Percentiles rank a stretch among this genome's conserved stretches.
Conservation (phyloP, 1,140 invertebrate genomes). For the Pantala flavescens region DNA sequence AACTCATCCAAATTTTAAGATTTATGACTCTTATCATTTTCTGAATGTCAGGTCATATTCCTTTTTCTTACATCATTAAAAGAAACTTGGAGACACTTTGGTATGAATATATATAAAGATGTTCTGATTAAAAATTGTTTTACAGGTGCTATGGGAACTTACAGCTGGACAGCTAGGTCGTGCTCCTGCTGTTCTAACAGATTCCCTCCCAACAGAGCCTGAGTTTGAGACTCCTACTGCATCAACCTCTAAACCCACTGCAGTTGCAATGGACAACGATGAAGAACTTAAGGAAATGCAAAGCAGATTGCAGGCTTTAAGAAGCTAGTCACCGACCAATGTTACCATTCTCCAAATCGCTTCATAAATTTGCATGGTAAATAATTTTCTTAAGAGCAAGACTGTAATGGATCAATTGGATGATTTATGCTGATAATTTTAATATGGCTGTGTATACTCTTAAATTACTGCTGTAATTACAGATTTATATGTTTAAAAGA, state of each 20-base stretch:
- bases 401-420: background rate
- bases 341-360: no score
- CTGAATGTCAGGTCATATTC: no score
- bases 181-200: slow-evolving; percentile 56
- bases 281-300: slow-evolving; percentile 78
- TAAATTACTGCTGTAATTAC: background rate
- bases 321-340: slow-evolving; percentile 47
- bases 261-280: slow-evolving; percentile 46
- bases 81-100: no score
- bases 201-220: slow-evolving; percentile 40
- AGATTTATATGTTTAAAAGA: background rate
- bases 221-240: slow-evolving; percentile 38
- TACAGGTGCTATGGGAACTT: slow-evolving; percentile 84
- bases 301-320: slow-evolving; percentile 65
- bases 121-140: slow-evolving; percentile 16
- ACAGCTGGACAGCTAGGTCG: slow-evolving; percentile 87
- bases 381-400: background rate
- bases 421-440: background rate
- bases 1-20: no score
- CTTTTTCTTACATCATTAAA: no score
- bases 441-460: background rate
- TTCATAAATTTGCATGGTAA: background rate
- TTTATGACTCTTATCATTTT: no score
- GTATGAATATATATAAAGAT: no score
- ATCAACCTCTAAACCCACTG: slow-evolving; percentile 35